phyloP scores from a whole-genome alignment of 2,797 vertebrate genomes.

The Neopelma chrysocephalum region DNA sequence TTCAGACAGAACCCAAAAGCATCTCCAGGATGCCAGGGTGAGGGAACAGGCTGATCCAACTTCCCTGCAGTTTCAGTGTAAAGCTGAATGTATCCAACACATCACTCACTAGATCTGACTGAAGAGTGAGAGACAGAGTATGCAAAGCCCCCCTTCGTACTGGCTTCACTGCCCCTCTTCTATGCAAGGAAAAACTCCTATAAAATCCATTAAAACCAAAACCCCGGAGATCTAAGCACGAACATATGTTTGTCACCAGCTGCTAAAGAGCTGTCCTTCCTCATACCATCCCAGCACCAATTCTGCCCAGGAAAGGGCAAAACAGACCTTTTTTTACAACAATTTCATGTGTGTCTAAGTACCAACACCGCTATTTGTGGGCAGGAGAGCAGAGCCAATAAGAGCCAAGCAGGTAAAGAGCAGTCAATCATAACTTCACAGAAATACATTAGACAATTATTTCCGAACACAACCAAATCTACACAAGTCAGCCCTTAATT shows the following conservation, averaged over 20 bases:
- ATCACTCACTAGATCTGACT: background rate
- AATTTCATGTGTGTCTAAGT: background rate
- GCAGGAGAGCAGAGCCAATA: background rate
- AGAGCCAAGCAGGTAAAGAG: background rate
- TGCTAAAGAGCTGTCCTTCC: background rate
- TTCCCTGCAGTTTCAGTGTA: background rate
- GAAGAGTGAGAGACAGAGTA: background rate
- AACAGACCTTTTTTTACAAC: background rate
- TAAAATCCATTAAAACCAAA: background rate
- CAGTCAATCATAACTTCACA: background rate
- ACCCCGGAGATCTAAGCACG: background rate
- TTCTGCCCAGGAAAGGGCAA: background rate
- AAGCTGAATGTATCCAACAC: background rate
- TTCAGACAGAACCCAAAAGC: background rate
- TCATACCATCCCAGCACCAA: background rate
- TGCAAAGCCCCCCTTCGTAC: background rate
- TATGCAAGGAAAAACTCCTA: background rate
- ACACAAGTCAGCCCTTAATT: background rate
- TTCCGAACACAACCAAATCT: accelerated
- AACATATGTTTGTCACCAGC: background rate
- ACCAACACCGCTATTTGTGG: background rate
- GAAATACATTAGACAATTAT: background rate
- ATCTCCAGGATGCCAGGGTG: accelerated
- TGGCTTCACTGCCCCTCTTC: background rate
- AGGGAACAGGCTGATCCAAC: background rate